phyloP scores from a whole-genome alignment of 2,797 vertebrate genomes.

The Anguilla marmorata region DNA sequence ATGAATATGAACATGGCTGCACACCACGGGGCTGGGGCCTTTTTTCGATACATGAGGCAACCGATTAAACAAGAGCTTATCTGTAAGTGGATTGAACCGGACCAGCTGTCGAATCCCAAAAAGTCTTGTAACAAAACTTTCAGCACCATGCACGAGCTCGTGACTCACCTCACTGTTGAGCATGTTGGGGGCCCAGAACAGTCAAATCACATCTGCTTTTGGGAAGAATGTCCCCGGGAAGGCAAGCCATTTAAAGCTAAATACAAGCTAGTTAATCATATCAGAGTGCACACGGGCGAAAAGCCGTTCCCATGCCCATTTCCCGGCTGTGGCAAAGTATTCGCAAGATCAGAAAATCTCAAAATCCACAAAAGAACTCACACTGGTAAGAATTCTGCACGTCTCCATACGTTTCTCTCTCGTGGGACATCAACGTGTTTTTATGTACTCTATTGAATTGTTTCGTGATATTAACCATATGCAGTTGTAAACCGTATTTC shows the following conservation, averaged over 20 bases:
- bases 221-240: constrained; percentile 89
- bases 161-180: constrained; percentile 91
- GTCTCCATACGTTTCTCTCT: neutral
- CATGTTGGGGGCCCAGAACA: constrained; percentile 91
- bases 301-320: constrained; percentile 93
- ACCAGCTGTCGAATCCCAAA: constrained; percentile 94
- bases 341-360: constrained; percentile 89
- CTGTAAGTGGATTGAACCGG: constrained; percentile 98
- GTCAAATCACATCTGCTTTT: constrained; percentile 89
- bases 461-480: neutral
- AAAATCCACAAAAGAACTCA: constrained; percentile 96
- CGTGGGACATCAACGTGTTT: neutral
- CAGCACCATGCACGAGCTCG: constrained; percentile 95
- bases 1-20: constrained; percentile 99
- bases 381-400: constrained; percentile 75
- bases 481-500: too few species aligned
- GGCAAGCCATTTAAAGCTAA: constrained; percentile 95
- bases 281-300: constrained; percentile 89
- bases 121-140: constrained; percentile 99
- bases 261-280: constrained; percentile 95
- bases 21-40: constrained; percentile 96
- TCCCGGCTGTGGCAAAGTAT: constrained; percentile 92
- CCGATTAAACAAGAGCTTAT: constrained; percentile 98
- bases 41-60: constrained; percentile 95
- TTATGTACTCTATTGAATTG: neutral